Evolutionary conservation across 1,140 invertebrate genomes (phyloP), one percentile per base, ranked within the genome.

Genomic region (Ceratina australensis): DNA sequence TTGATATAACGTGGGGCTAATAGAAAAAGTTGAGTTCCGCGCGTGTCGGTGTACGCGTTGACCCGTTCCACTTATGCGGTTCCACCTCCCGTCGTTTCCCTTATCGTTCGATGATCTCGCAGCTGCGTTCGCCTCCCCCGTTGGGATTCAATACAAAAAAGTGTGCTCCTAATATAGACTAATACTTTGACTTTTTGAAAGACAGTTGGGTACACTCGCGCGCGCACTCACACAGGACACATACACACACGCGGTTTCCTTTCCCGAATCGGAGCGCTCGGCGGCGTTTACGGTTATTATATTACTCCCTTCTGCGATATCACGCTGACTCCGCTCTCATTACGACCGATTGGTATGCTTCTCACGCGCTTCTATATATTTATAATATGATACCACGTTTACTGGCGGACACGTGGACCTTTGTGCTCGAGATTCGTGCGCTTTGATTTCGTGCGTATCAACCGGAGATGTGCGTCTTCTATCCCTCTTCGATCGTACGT

Each of bases 141-240:
- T 0, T 18, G 1, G 5, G 24, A 26, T 61, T 47, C 16, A 50
- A 76, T 76, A 76, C 65, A 76, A 76, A 76, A 69, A 63, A 24
- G 24, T 68, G 28, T 26, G 57, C 26, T 47, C 42, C 28, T 76
- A 28, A 28, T 54, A 54, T 28, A 72, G 60, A 26, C 61, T 73
- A 81, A 78, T 52, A 66, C 18, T 81, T 73, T 20, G 54, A 82
- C 65, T 57, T 78, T 72, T 82, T 85, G 84, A 85, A 85, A 85
- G 84, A 85, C 84, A 77, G 64, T 85, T 85, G 80, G 84, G 84
- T 76, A 72, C 47, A 64, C 59, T 15, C 50, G 22, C 13, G 15
- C 33, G 28, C n/a, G 26, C 26, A 63, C 15, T 47, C 15, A 65
- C 13, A 64, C 20, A 47, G 33, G 33, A 42, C 33, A 42, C 33